These are phyloP conservation scores for Gallinago solitaria DNA, from an alignment of 2,797 vertebrate genomes.

Conservation along the genomic window DNA sequence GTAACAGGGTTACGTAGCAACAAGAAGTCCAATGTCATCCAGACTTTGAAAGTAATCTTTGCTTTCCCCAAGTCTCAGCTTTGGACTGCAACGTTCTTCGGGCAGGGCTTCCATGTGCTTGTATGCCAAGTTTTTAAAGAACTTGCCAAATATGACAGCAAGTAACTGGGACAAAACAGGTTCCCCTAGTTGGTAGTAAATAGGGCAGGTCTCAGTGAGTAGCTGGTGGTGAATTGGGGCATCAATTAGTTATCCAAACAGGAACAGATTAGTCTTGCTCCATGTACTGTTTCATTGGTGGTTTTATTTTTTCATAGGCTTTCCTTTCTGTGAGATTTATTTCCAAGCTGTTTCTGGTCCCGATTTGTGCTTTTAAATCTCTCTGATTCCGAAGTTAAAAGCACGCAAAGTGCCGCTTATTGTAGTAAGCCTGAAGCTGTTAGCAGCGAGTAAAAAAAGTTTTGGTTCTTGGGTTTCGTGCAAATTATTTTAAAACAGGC, in stretches of 20 bases:
- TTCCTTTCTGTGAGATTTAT: background rate
- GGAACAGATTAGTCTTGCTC: background rate
- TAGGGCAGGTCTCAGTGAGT: background rate
- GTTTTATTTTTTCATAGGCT: background rate
- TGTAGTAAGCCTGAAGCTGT: background rate
- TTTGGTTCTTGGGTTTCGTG: background rate
- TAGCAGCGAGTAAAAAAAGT: background rate
- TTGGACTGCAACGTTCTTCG: background rate
- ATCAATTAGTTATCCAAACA: background rate
- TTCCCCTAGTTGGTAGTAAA: background rate
- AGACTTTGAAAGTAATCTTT: background rate
- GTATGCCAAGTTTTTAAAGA: background rate
- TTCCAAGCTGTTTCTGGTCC: background rate
- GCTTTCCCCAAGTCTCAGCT: background rate
- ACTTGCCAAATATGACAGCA: background rate
- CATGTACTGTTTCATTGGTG: background rate
- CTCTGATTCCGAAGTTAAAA: background rate
- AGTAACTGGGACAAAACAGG: background rate
- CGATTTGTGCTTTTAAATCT: background rate
- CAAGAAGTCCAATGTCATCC: background rate
- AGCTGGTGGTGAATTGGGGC: background rate
- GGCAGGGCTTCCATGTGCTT: background rate
- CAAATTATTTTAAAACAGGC: background rate
- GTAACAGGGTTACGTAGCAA: background rate
- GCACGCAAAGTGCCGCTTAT: background rate